phyloP scores from a whole-genome alignment of 2,113 vertebrate genomes.

The Varanus komodoensis region DNA sequence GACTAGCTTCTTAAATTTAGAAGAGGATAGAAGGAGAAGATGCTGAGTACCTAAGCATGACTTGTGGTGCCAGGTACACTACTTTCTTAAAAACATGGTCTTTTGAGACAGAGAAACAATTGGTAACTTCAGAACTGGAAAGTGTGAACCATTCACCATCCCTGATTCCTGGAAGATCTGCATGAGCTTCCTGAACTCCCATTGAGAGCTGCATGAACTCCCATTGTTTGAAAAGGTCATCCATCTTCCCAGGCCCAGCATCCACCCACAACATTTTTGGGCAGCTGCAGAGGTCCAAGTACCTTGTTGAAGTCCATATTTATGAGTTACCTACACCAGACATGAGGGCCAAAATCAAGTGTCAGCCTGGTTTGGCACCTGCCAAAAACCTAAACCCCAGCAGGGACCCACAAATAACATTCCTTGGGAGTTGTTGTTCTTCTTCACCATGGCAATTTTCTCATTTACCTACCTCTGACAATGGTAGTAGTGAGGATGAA shows the following conservation, averaged over 20 bases:
- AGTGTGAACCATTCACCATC: neutral
- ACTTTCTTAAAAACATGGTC: neutral
- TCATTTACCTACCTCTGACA: no score
- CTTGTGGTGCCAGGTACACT: neutral
- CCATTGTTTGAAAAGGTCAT: neutral
- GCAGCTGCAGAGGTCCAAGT: neutral
- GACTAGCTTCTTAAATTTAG: neutral
- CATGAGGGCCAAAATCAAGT: no score
- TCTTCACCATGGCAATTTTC: no score
- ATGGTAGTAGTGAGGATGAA: no score
- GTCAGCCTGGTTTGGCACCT: no score
- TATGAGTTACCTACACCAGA: neutral
- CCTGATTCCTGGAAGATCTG: neutral
- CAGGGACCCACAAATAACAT: no score
- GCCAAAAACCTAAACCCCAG: no score
- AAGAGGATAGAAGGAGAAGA: neutral
- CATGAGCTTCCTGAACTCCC: neutral
- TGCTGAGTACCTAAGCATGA: neutral
- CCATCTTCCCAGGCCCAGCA: neutral
- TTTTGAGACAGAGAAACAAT: neutral
- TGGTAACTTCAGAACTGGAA: neutral
- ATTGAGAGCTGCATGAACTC: neutral
- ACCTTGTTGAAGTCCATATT: neutral
- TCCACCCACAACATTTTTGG: neutral
- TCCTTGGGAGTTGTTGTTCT: no score